Percentiles rank a stretch among this genome's conserved stretches.
phyloP scores from a whole-genome alignment of 2,888 invertebrate genomes.

The Punctoribates punctum region DNA sequence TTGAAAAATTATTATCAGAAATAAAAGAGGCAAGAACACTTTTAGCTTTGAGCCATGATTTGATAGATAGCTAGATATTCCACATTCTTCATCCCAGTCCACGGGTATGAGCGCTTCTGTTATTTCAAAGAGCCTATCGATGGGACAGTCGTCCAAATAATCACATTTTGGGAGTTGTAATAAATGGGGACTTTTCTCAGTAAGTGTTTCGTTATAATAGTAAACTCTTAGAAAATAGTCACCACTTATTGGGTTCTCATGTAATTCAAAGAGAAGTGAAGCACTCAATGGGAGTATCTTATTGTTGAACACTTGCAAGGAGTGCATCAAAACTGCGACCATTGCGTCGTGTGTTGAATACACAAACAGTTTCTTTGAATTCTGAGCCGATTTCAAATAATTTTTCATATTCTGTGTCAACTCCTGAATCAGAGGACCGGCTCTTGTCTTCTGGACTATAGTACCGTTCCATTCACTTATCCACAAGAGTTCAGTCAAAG shows the following conservation, averaged over 20 bases:
- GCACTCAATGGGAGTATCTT: constrained; percentile 31
- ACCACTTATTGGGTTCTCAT: background rate
- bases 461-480: background rate
- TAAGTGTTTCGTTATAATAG: constrained; percentile 39
- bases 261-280: constrained; percentile 40
- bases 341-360: constrained; percentile 42
- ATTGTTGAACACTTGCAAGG: constrained; percentile 34
- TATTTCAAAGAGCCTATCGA: constrained; percentile 16
- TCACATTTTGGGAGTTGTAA: constrained; percentile 35
- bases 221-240: constrained; percentile 19
- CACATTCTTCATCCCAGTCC: constrained; percentile 40
- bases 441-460: constrained; percentile 19
- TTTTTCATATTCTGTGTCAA: background rate
- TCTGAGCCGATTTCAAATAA: background rate
- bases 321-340: constrained; percentile 28
- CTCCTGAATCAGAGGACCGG: constrained; percentile 21
- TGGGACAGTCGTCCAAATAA: constrained; percentile 16
- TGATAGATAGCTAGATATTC: background rate
- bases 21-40: too few species aligned
- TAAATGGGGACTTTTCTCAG: constrained; percentile 16
- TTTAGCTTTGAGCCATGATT: too few species aligned
- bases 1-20: too few species aligned
- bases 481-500: constrained; percentile 1
- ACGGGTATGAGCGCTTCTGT: background rate
- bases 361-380: background rate